phyloP scores from a whole-genome alignment of 1,140 invertebrate species.

The Trissolcus basalis region DNA sequence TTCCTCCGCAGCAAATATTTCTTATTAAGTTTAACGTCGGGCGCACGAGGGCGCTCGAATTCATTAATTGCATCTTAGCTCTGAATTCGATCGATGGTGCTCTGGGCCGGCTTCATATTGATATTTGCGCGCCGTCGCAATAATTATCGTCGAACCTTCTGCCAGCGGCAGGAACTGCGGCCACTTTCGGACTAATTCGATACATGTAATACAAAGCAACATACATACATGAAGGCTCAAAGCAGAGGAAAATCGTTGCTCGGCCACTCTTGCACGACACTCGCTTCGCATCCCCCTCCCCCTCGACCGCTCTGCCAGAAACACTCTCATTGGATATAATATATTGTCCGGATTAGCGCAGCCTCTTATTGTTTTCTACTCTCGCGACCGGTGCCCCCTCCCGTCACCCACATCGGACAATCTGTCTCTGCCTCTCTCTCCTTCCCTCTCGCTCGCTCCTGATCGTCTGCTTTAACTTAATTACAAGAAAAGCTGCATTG shows the following conservation, averaged over 20 bases:
- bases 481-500: constrained; percentile 73
- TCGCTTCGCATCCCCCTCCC: constrained; percentile 28
- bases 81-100: constrained; percentile 71
- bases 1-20: constrained; percentile 63
- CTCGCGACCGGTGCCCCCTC: constrained; percentile 53
- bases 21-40: constrained; percentile 62
- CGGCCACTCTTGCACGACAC: constrained; percentile 31
- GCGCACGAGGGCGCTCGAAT: constrained; percentile 69
- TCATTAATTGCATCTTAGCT: constrained; percentile 73
- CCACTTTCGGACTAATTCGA: constrained; percentile 47
- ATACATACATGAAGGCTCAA: constrained; percentile 38
- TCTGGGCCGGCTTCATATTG: constrained; percentile 67
- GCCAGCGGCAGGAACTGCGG: constrained; percentile 34
- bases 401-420: constrained; percentile 23
- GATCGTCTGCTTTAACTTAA: constrained; percentile 74
- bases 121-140: constrained; percentile 69
- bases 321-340: constrained; percentile 73
- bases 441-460: constrained; percentile 14
- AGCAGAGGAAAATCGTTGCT: constrained; percentile 41
- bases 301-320: constrained; percentile 64
- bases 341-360: constrained; percentile 73
- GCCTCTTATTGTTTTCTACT: constrained; percentile 75
- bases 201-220: constrained; percentile 43
- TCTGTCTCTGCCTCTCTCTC: constrained; percentile 50
- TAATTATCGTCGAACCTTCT: constrained; percentile 67